phyloP scores from a whole-genome alignment of 2,113 vertebrate genomes.

The Balaenoptera acutorostrata region DNA sequence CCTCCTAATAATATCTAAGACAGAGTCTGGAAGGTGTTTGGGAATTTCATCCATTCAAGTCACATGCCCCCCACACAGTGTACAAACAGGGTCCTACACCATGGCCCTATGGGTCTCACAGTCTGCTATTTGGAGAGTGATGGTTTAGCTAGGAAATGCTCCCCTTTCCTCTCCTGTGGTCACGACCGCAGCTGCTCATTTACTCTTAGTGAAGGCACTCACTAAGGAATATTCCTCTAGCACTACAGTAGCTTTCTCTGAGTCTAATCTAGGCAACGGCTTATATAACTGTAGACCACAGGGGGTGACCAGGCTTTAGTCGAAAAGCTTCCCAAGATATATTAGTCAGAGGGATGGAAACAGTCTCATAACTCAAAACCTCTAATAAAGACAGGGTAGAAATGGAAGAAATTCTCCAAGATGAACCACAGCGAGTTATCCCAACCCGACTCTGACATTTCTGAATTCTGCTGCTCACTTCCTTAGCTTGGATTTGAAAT shows the following conservation, averaged over 20 bases:
- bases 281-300: not conserved
- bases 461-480: not conserved
- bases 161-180: not conserved
- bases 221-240: constrained; percentile 9
- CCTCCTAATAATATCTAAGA: not conserved
- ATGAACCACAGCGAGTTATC: not conserved
- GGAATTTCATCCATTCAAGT: not conserved
- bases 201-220: not conserved
- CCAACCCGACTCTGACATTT: not conserved
- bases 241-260: not conserved
- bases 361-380: not conserved
- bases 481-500: not conserved
- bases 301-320: rapidly evolving
- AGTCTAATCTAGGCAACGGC: constrained; percentile 5
- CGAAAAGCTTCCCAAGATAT: not conserved
- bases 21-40: not conserved
- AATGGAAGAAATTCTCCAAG: not conserved
- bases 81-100: not conserved
- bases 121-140: rapidly evolving
- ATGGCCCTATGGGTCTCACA: rapidly evolving
- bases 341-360: not conserved
- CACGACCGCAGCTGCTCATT: not conserved
- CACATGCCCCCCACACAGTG: not conserved
- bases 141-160: not conserved
- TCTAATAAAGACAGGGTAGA: not conserved